These are phyloP conservation scores for Atopsyche davidsoni DNA, from an alignment of 1,140 invertebrate genomes.

Conservation along the genomic window DNA sequence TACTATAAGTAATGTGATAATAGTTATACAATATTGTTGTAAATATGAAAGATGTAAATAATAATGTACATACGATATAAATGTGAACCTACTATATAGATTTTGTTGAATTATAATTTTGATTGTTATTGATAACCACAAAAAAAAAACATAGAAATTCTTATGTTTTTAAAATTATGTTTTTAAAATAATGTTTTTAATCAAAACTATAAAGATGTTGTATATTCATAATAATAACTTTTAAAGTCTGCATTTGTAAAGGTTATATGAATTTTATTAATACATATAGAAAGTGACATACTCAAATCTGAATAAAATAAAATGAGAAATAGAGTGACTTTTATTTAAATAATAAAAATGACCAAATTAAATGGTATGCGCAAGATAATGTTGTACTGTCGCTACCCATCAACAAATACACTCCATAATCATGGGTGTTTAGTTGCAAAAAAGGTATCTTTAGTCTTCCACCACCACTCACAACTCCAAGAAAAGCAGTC, in stretches of 20 bases:
- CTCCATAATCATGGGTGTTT: no score
- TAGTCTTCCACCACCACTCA: no score
- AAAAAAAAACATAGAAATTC: neutral
- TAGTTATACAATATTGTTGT: constrained; percentile 4
- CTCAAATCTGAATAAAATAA: constrained; percentile 1
- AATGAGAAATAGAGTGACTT: neutral
- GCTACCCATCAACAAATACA: no score
- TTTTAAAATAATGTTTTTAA: neutral
- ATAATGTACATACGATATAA: no score
- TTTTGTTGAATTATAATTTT: no score
- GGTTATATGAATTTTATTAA: neutral
- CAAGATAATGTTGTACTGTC: no score
- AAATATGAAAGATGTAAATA: constrained; percentile 1
- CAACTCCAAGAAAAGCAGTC: no score
- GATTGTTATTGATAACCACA: neutral
- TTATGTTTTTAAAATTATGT: neutral
- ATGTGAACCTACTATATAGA: no score
- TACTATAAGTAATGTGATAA: constrained; percentile 10
- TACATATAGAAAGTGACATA: constrained; percentile 3
- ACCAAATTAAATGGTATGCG: no score
- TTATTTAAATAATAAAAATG: no score
- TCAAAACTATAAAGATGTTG: neutral
- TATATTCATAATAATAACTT: neutral
- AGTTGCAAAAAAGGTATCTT: no score
- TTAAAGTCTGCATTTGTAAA: neutral